phyloP scores from a whole-genome alignment of 2,888 invertebrate genomes.

The Acanthopleura granulata region DNA sequence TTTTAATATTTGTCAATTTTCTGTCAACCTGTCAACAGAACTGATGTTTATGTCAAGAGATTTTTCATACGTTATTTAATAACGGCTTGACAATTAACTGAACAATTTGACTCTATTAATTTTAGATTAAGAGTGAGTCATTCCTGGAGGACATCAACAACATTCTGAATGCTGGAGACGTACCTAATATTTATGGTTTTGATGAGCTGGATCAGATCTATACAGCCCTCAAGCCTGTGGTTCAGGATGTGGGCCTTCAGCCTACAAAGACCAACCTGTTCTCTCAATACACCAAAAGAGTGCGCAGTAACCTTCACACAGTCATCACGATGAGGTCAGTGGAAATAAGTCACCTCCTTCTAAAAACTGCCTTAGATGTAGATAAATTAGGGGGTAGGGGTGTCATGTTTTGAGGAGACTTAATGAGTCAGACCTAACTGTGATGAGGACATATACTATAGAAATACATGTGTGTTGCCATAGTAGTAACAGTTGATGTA shows the following conservation, averaged over 20 bases:
- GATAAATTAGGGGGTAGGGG: too few species aligned
- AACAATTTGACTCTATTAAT: not conserved
- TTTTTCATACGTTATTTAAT: too few species aligned
- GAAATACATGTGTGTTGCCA: too few species aligned
- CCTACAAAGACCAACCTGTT: conserved; percentile 80
- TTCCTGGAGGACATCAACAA: conserved; percentile 71
- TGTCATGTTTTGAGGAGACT: too few species aligned
- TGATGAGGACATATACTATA: too few species aligned
- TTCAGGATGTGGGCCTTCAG: conserved; percentile 81
- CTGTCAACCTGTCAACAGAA: too few species aligned
- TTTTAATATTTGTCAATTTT: too few species aligned
- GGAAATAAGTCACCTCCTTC: not conserved
- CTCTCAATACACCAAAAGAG: conserved; percentile 68
- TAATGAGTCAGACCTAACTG: too few species aligned
- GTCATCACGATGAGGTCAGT: conserved; percentile 73
- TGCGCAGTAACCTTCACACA: conserved; percentile 68
- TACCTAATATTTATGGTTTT: conserved; percentile 69
- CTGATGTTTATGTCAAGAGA: too few species aligned
- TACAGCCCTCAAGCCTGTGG: conserved; percentile 80
- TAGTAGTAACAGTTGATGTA: too few species aligned
- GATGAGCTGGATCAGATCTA: conserved; percentile 75
- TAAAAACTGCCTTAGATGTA: too few species aligned
- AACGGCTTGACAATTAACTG: not conserved
- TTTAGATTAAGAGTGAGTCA: conserved; percentile 69
- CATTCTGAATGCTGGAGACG: conserved; percentile 70